Conservation (phyloP, 2,888 invertebrate species). For the Volucella bombylans region DNA sequence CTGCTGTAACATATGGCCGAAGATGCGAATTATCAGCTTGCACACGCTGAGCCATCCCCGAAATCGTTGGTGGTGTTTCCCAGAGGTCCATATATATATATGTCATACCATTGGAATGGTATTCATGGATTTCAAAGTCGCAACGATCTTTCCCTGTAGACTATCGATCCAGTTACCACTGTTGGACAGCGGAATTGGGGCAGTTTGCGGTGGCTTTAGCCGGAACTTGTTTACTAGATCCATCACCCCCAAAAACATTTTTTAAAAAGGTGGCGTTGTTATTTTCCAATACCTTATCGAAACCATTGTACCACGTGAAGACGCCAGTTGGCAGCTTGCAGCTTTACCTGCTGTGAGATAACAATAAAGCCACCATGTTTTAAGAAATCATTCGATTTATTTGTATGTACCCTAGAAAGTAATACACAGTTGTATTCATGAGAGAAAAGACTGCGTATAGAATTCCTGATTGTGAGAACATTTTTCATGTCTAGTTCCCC, state of each 20-base stretch:
- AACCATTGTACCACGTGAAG: too few relatives aligned
- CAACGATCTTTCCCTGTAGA: slow-evolving; percentile 78
- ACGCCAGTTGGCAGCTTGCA: too few relatives aligned
- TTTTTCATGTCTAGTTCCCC: too few relatives aligned
- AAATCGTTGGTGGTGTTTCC: slow-evolving; percentile 76
- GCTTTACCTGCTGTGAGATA: too few relatives aligned
- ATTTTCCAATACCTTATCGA: too few relatives aligned
- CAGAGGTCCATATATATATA: slow-evolving; percentile 58
- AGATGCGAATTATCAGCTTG: slow-evolving; percentile 51
- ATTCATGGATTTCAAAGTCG: slow-evolving; percentile 72
- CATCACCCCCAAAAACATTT: slow-evolving; percentile 77
- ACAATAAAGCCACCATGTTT: too few relatives aligned
- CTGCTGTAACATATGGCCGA: slow-evolving; percentile 4
- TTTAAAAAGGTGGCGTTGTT: too few relatives aligned
- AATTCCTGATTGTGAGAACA: too few relatives aligned
- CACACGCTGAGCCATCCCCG: slow-evolving; percentile 80
- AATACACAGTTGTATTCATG: too few relatives aligned
- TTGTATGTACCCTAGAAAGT: too few relatives aligned
- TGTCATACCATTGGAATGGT: slow-evolving; percentile 70
- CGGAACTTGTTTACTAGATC: slow-evolving; percentile 88
- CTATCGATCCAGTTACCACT: slow-evolving; percentile 72
- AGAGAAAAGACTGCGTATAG: too few relatives aligned
- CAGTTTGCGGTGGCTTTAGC: slow-evolving; percentile 76
- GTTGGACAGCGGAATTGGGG: slow-evolving; percentile 51
- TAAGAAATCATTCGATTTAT: too few relatives aligned